Evolutionary conservation across 23 tunicate species (phyloP).

Genomic region (Phallusia fumigata): DNA sequence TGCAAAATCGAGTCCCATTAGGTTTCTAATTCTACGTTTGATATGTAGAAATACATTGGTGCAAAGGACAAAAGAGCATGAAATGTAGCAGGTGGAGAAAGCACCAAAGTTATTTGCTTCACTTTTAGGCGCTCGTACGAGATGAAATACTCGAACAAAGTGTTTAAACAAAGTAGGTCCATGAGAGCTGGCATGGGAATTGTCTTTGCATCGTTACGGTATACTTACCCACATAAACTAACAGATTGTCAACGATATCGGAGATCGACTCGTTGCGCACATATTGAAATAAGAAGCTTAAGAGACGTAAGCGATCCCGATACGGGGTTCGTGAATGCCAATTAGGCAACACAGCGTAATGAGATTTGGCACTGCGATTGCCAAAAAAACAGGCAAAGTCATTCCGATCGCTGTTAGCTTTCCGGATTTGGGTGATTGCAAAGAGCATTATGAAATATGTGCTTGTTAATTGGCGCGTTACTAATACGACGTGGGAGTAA

Average conservation of each 20-base stretch:
- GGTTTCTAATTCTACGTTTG: no score
- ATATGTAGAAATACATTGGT: no score
- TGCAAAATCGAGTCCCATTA: no score
- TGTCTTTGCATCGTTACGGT: not conserved
- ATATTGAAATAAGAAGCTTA: not conserved
- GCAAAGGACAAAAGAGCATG: no score
- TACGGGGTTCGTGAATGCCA: not conserved
- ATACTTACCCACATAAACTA: not conserved
- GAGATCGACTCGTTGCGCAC: not conserved
- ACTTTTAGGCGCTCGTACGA: no score
- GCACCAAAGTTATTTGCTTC: no score
- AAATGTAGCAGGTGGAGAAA: no score
- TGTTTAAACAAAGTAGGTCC: not conserved
- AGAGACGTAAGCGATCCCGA: not conserved
- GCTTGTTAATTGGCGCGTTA: conserved; percentile 3
- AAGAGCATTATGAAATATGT: not conserved
- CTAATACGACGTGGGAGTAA: not conserved
- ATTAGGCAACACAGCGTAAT: not conserved
- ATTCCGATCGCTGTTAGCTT: conserved; percentile 11
- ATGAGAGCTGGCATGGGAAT: not conserved
- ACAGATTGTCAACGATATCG: conserved; percentile 8
- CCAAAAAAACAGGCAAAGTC: not conserved
- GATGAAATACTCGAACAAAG: not conserved
- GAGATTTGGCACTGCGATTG: not conserved
- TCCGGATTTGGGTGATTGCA: not conserved